Base-by-base conservation (phyloP, 1,140 invertebrate species). In the Euwallacea similis region DNA sequence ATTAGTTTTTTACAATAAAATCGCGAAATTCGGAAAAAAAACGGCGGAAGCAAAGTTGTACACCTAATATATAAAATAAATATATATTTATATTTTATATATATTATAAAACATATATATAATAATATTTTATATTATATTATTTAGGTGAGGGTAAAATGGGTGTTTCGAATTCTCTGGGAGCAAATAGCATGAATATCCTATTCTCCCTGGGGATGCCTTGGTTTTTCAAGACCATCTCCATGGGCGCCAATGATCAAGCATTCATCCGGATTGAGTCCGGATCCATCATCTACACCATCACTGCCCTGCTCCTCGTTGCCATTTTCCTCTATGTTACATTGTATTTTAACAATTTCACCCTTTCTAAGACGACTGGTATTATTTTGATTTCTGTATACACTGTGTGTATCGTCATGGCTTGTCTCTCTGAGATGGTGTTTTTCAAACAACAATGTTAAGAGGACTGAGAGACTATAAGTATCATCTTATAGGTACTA, bases 101-200 rank as follows among this genome's bases (percentile, higher is more conserved):
- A n/a, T n/a, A n/a, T n/a, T n/a, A n/a, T n/a, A n/a, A n/a, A 46
- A 46, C 44, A 46, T 11, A 46, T 11, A 46, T 11, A 46, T 46
- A 46, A 55, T 66, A 41, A 15, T 46, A n/a, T 33, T n/a, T 71
- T 64, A n/a, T n/a, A n/a, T n/a, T n/a, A n/a, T n/a, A 33, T 0
- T 9, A 59, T 60, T 58, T 54, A 94, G 93, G 92, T 74, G 88
- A 93, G 76, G 92, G 88, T 13, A 88, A 90, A 42, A 94, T 95
- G 86, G 93, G 91, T 0, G 90, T 96, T 54, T 93, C 91, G 7
- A 95, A 95, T 75, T 90, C 92, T 0, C 78, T 95, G 7, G 93
- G 93, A 0, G 91, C 92, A 0, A 95, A 95, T 75, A 93, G 92
- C 0, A 83, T 96, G 76, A 93, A 94, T 67, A 93, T 95, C 63